Evolutionary conservation across 2,113 vertebrate genomes (phyloP).

Genomic region (Pelobates fuscus): DNA sequence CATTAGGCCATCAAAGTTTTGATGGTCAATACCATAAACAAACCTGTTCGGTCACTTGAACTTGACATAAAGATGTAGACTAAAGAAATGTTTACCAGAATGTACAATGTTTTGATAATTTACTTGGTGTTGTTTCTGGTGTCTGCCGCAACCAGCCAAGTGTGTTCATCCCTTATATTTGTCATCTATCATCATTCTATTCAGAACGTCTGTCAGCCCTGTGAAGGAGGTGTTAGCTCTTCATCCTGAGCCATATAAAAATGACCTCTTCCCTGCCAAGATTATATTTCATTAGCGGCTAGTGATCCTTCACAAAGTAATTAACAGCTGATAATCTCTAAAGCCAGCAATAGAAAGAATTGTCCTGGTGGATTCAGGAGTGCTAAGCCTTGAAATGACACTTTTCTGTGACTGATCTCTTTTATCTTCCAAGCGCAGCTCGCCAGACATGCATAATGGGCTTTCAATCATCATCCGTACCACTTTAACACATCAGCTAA

Average conservation of each 20-base stretch:
- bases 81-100: too few species aligned
- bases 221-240: not conserved
- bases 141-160: not conserved
- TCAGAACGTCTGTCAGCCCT: slow-evolving; percentile 23
- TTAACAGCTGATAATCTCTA: slow-evolving; percentile 11
- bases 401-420: not conserved
- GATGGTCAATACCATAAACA: too few species aligned
- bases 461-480: not conserved
- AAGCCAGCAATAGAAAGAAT: not conserved
- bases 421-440: not conserved
- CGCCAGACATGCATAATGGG: not conserved
- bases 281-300: slow-evolving; percentile 24
- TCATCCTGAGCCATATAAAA: not conserved
- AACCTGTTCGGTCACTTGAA: too few species aligned
- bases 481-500: too few species aligned
- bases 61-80: too few species aligned
- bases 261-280: not conserved
- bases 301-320: slow-evolving; percentile 33
- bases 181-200: not conserved
- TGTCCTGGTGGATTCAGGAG: not conserved
- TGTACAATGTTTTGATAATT: too few species aligned
- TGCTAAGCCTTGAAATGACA: not conserved
- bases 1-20: too few species aligned
- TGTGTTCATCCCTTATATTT: not conserved
- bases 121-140: not conserved